Conservation (phyloP, 1,140 invertebrate species). For the Musca domestica region DNA sequence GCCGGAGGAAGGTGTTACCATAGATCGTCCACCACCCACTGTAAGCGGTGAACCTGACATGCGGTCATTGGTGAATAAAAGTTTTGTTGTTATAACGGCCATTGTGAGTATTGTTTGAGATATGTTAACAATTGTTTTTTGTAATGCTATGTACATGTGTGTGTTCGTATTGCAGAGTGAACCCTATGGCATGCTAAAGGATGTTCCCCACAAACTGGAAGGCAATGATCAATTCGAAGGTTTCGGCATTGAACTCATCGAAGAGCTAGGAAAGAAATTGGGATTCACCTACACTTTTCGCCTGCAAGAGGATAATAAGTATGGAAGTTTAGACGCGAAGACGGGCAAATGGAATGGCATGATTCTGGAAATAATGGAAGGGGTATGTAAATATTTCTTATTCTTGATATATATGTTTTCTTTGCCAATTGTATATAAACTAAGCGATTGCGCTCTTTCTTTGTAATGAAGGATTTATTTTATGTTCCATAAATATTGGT, state of each 20-base stretch:
- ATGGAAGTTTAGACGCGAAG: constrained; percentile 65
- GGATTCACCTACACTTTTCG: constrained; percentile 87
- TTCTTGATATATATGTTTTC: too few relatives aligned
- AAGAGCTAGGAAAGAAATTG: constrained; percentile 69
- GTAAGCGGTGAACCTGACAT: constrained; percentile 55
- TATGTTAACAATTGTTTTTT: background rate
- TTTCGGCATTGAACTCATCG: constrained; percentile 78
- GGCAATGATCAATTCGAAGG: constrained; percentile 83
- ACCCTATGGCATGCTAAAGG: constrained; percentile 84
- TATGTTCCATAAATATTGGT: too few relatives aligned
- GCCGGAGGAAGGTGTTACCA: constrained; percentile 56
- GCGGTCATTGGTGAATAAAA: constrained; percentile 72
- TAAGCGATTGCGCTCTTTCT: too few relatives aligned
- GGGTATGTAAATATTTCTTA: constrained; percentile 61
- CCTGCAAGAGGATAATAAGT: constrained; percentile 71
- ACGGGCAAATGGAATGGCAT: constrained; percentile 84
- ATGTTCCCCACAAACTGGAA: constrained; percentile 65
- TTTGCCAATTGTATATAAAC: too few relatives aligned
- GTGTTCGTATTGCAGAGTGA: constrained; percentile 60
- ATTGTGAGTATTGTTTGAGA: constrained; percentile 62
- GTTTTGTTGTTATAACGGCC: constrained; percentile 81
- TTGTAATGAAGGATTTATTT: too few relatives aligned
- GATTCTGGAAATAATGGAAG: constrained; percentile 76
- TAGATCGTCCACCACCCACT: constrained; percentile 47
- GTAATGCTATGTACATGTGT: background rate